Percentiles rank a stretch among this genome's conserved stretches.
These are phyloP conservation scores for Sipha maydis DNA, from an alignment of 2,888 invertebrate species.

Conservation along the genomic window DNA sequence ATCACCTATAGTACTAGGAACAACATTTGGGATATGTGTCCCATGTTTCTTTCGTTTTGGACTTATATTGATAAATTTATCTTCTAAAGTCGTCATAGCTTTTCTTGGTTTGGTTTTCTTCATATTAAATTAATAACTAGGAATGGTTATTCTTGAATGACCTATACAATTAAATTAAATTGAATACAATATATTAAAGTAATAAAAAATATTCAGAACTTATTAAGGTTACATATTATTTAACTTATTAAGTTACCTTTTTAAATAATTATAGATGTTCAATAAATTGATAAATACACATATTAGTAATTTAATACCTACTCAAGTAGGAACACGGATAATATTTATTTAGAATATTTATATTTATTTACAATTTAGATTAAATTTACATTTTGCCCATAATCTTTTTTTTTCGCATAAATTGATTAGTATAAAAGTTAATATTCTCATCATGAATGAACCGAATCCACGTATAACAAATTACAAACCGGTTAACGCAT, in stretches of 20 bases:
- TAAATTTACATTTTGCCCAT: background rate
- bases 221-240: background rate
- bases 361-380: background rate
- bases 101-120: conserved; percentile 33
- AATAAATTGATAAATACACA: background rate
- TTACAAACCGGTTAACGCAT: conserved; percentile 20
- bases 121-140: background rate
- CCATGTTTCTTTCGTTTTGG: conserved; percentile 22
- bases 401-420: background rate
- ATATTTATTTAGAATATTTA: background rate
- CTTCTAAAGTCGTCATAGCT: conserved; percentile 9
- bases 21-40: background rate
- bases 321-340: background rate
- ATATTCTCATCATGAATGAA: background rate
- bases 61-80: conserved; percentile 6
- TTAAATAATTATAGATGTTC: background rate
- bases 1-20: conserved; percentile 72
- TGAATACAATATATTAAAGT: background rate
- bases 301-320: background rate
- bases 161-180: background rate
- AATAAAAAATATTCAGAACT: background rate
- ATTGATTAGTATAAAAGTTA: background rate
- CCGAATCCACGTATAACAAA: conserved; percentile 28
- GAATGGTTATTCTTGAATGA: background rate
- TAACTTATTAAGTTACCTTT: too few species aligned